These are phyloP conservation scores for Poeciliopsis paucimaculata DNA, from an alignment of 2,797 vertebrate species.

Conservation along the genomic window DNA sequence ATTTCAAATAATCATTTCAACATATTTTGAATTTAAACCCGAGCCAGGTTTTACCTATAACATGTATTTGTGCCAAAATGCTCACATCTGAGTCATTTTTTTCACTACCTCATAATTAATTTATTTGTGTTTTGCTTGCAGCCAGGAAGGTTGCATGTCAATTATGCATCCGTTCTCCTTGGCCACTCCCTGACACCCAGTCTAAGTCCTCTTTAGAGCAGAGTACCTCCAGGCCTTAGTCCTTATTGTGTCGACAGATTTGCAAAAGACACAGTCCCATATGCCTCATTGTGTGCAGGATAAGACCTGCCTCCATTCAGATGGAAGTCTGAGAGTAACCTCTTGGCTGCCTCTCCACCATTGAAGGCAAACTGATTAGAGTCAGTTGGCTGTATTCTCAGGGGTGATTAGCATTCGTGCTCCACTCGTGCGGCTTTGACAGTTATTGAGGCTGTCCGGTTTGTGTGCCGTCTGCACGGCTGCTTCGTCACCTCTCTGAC, in stretches of 20 bases:
- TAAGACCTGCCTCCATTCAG: slow-evolving; percentile 67
- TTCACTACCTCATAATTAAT: slow-evolving; percentile 51
- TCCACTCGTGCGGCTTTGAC: slow-evolving; percentile 61
- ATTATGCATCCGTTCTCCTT: slow-evolving; percentile 47
- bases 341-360: slow-evolving; percentile 57
- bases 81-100: slow-evolving; percentile 15
- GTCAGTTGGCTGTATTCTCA: slow-evolving; percentile 74
- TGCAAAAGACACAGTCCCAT: slow-evolving; percentile 71
- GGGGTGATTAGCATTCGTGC: slow-evolving; percentile 75
- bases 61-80: not conserved
- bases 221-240: slow-evolving; percentile 50
- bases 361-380: slow-evolving; percentile 75
- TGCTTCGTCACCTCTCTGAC: slow-evolving; percentile 53
- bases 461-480: slow-evolving; percentile 51
- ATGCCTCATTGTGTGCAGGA: slow-evolving; percentile 70
- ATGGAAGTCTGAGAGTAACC: slow-evolving; percentile 57
- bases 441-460: slow-evolving; percentile 69
- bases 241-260: slow-evolving; percentile 57
- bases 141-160: slow-evolving; percentile 37
- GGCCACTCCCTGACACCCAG: slow-evolving; percentile 56
- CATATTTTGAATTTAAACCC: not conserved
- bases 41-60: not conserved
- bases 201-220: slow-evolving; percentile 43
- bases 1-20: not conserved
- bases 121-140: slow-evolving; percentile 51